Evolutionary conservation across 2,797 vertebrate species (phyloP), one percentile per base, ranked within the genome.

Genomic region (Silurus aristotelis): DNA sequence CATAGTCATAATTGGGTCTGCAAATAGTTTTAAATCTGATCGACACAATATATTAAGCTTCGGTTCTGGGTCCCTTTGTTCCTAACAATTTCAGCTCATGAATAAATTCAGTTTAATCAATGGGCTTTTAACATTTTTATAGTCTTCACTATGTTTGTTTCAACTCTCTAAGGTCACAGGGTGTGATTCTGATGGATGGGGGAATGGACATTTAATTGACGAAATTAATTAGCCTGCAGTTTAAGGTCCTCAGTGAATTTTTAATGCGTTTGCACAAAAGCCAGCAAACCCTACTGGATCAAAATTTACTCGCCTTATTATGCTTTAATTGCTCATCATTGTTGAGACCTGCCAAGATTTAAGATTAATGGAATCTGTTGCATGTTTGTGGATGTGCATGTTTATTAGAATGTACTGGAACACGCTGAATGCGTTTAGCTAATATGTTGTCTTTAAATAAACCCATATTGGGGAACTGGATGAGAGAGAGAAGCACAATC

Each of bases 331-430:
- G 52, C 22, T 19, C 19, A 20, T 73, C 52, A 73, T 48, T 83
- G 43, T 71, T 43, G 56, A 12, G 75, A 64, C 48, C 64, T 67
- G 87, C 82, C 87, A 89, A 80, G 70, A 68, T 77, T 66, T 25
- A 81, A 77, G 9, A 76, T 43, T 82, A 38, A 81, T 86, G 19
- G n/a, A 83, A 84, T 83, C 31, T 81, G 77, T 67, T 58, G 71
- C 78, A 64, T 22, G 22, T 61, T 20, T 72, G 75, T 70, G 83
- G 55, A 68, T 31, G 79, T 76, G 67, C 60, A 64, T 60, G 67
- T 87, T 81, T 88, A 79, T 89, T 87, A 83, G 71, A 84, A 79
- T 75, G 25, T 70, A 89, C 87, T 86, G 73, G 83, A 84, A 85
- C 86, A 76, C 38, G 73, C 81, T 86, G 38, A 83, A 89, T 85